Conservation (phyloP, 2,113 vertebrate species). For the Odontesthes bonariensis region DNA sequence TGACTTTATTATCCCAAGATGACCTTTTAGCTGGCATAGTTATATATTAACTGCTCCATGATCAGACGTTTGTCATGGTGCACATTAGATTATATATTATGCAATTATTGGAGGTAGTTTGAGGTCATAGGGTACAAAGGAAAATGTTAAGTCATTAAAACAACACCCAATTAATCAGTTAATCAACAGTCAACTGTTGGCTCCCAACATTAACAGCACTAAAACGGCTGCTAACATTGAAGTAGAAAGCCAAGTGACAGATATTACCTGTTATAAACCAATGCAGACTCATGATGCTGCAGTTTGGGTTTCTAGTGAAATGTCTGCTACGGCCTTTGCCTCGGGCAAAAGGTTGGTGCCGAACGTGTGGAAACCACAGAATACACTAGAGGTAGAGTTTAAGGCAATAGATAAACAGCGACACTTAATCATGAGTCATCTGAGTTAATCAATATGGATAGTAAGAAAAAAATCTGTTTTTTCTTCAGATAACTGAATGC, state of each 20-base stretch:
- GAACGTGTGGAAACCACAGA: no score
- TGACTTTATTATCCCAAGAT: slow-evolving; percentile 8
- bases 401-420: neutral
- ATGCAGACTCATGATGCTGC: no score
- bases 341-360: no score
- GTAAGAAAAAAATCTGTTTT: neutral
- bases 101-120: neutral
- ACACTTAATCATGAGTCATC: neutral
- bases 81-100: neutral
- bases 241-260: no score
- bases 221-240: no score
- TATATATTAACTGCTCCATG: neutral
- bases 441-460: neutral
- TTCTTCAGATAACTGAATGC: neutral
- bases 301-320: no score
- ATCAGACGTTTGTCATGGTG: neutral
- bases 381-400: no score
- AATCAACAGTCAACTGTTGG: neutral
- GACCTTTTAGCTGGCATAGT: neutral
- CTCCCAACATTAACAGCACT: no score
- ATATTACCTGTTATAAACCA: no score
- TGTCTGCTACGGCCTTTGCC: no score
- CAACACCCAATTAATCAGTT: neutral
- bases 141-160: neutral
- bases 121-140: neutral